Percentiles rank a stretch among this genome's conserved stretches.
These are phyloP conservation scores for Eilema griseolum DNA, from an alignment of 2,888 invertebrate species.

Conservation along the genomic window DNA sequence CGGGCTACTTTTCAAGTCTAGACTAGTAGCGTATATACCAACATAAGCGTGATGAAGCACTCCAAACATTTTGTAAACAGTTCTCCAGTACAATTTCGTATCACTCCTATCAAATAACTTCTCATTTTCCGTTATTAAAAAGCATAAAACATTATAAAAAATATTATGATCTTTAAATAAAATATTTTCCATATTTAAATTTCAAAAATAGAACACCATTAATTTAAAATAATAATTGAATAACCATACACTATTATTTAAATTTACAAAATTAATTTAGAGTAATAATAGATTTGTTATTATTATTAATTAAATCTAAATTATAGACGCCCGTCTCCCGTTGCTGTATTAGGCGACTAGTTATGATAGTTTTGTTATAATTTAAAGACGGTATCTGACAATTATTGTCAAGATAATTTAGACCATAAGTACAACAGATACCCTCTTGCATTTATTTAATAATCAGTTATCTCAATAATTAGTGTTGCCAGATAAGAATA, in stretches of 20 bases:
- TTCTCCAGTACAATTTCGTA: constrained; percentile 73
- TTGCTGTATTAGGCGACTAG: constrained; percentile 38
- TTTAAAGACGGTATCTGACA: constrained; percentile 32
- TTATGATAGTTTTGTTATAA: constrained; percentile 7
- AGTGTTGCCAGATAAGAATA: background rate
- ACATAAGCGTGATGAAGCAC: constrained; percentile 66
- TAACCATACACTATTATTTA: constrained; percentile 11
- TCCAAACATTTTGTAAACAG: constrained; percentile 67
- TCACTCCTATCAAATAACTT: constrained; percentile 76
- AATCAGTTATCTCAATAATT: background rate
- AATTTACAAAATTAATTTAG: constrained; percentile 4
- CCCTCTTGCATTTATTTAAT: constrained; percentile 20
- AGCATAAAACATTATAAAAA: constrained; percentile 75
- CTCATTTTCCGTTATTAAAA: constrained; percentile 78
- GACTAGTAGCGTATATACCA: constrained; percentile 50
- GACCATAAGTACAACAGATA: constrained; percentile 14
- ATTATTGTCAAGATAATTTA: constrained; percentile 9
- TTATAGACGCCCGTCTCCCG: constrained; percentile 38
- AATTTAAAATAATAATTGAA: background rate
- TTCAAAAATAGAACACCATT: background rate
- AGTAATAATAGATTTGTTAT: background rate
- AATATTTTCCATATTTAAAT: constrained; percentile 65
- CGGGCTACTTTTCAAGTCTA: constrained; percentile 53
- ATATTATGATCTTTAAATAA: constrained; percentile 73
- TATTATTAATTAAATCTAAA: constrained; percentile 11